These are phyloP conservation scores for Dicaeum eximium DNA, from an alignment of 2,113 vertebrate species.

Conservation along the genomic window DNA sequence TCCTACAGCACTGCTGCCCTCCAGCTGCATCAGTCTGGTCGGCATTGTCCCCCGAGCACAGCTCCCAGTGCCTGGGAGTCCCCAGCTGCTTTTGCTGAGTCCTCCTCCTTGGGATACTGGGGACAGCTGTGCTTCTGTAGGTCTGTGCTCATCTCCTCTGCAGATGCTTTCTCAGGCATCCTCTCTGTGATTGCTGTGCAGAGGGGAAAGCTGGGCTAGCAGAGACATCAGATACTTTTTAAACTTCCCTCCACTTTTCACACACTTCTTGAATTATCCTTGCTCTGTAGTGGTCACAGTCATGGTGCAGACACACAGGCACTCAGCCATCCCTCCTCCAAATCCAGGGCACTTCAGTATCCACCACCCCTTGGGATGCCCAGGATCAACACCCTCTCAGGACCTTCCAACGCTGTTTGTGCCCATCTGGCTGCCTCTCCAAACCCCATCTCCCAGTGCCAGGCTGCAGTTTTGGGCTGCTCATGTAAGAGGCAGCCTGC, in stretches of 20 bases:
- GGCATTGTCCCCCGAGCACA: rapidly evolving
- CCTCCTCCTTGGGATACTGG: not conserved
- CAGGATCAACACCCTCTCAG: not conserved
- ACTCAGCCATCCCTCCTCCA: not conserved
- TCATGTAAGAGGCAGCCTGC: not conserved
- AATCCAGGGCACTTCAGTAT: not conserved
- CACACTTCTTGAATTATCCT: not conserved
- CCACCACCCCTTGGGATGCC: not conserved
- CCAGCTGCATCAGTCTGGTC: not conserved
- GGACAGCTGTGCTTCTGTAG: not conserved
- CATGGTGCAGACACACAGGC: rapidly evolving
- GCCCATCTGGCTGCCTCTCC: not conserved
- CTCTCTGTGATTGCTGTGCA: not conserved
- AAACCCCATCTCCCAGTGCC: not conserved
- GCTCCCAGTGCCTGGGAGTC: not conserved
- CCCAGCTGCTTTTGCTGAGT: not conserved
- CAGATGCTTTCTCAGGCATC: not conserved
- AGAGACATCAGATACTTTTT: not conserved
- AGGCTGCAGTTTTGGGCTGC: not conserved
- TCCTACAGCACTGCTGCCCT: not conserved
- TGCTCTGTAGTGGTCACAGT: rapidly evolving
- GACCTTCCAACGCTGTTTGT: rapidly evolving
- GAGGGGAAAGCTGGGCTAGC: not conserved
- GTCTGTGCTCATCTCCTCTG: not conserved
- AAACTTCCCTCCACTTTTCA: not conserved